Evolutionary conservation across 2,888 invertebrate species (phyloP).

Genomic region (Volucella inanis): DNA sequence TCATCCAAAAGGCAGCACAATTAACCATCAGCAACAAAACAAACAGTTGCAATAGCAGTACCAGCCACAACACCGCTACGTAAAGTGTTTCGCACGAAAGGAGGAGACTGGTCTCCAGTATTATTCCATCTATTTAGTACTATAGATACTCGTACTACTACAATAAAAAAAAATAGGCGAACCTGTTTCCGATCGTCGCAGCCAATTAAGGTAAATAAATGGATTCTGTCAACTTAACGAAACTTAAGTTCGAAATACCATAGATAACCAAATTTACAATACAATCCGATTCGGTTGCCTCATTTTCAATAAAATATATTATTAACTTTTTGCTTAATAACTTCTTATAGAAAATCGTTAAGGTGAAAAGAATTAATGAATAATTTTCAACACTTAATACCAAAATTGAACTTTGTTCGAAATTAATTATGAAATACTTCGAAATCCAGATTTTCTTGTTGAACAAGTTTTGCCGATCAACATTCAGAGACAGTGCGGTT

Average conservation of each 20-base stretch:
- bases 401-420: constrained; percentile 7
- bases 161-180: constrained; percentile 58
- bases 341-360: neutral
- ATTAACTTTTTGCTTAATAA: constrained; percentile 1
- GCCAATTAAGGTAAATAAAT: constrained; percentile 34
- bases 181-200: neutral
- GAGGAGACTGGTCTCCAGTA: constrained; percentile 81
- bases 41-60: constrained; percentile 72
- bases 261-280: neutral
- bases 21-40: constrained; percentile 73
- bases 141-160: constrained; percentile 65
- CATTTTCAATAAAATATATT: constrained; percentile 16
- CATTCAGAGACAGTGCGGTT: constrained; percentile 15
- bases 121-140: constrained; percentile 76
- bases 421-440: constrained; percentile 9
- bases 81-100: constrained; percentile 95
- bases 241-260: neutral
- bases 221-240: constrained; percentile 41
- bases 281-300: neutral
- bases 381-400: constrained; percentile 18
- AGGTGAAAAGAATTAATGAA: constrained; percentile 12
- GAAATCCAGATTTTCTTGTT: constrained; percentile 49
- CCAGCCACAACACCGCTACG: constrained; percentile 82
- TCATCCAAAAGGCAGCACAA: constrained; percentile 78
- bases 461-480: constrained; percentile 37